A percentile compares a stretch with the other conserved stretches of the same genome.
These are phyloP conservation scores for Tachysurus vachellii DNA, from an alignment of 2,113 vertebrate species.

Conservation along the genomic window DNA sequence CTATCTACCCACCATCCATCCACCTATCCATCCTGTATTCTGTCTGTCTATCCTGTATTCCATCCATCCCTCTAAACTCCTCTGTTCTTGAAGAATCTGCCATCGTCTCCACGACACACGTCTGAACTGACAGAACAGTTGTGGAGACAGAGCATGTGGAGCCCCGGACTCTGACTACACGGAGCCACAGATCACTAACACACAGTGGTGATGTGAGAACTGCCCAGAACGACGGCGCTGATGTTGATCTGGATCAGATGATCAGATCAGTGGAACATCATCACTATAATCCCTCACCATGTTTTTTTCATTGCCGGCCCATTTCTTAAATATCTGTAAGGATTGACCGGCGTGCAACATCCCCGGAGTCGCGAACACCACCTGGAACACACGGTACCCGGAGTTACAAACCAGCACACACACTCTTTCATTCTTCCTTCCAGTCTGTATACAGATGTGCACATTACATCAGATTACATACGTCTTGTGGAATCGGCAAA, in stretches of 20 bases:
- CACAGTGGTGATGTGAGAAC: no score
- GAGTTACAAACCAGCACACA: background rate
- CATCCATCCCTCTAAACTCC: no score
- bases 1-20: no score
- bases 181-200: background rate
- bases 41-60: no score
- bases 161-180: no score
- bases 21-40: no score
- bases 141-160: background rate
- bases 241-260: no score
- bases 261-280: no score
- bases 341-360: conserved; percentile 98
- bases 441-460: background rate
- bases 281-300: conserved; percentile 78
- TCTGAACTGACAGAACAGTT: no score
- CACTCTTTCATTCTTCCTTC: background rate
- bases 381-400: conserved; percentile 69
- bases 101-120: no score
- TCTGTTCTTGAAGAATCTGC: background rate
- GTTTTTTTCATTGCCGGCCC: conserved; percentile 97
- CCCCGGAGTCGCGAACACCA: conserved; percentile 95
- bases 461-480: background rate
- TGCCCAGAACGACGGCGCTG: no score
- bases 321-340: conserved; percentile 96
- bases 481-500: no score